Evolutionary conservation across 2,113 vertebrate genomes (phyloP).

Genomic region (Pachypanchax playfairii): DNA sequence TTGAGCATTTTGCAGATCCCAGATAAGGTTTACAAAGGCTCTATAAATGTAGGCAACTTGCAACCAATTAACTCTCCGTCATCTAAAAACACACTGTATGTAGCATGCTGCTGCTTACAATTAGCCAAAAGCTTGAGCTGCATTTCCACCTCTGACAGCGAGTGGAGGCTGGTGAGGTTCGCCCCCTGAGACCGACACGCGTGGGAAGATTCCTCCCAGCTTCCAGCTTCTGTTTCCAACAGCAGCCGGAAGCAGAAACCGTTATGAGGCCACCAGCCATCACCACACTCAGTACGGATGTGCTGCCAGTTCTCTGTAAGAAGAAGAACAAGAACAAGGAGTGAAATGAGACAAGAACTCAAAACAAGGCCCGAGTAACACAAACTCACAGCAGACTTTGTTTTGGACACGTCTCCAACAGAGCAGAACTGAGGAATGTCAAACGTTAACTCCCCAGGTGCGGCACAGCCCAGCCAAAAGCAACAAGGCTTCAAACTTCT

Average conservation of each 20-base stretch:
- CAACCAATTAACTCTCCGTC: no score
- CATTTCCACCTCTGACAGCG: constrained; percentile 87
- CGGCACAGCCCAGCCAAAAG: constrained; percentile 52
- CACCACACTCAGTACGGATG: constrained; percentile 80
- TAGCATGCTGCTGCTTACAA: constrained; percentile 75
- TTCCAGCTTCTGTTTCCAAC: constrained; percentile 76
- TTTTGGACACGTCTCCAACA: constrained; percentile 35
- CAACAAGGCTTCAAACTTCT: constrained; percentile 5
- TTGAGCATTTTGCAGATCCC: no score
- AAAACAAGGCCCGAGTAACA: constrained; percentile 4
- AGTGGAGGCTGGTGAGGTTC: constrained; percentile 81
- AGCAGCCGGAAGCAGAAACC: constrained; percentile 86
- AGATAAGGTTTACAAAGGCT: no score
- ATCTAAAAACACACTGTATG: neutral
- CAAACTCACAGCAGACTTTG: constrained; percentile 39
- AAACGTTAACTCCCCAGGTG: constrained; percentile 53
- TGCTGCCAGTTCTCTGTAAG: constrained; percentile 87
- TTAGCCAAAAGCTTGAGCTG: constrained; percentile 80
- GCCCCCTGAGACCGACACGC: constrained; percentile 80
- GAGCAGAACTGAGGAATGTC: constrained; percentile 30
- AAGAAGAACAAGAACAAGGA: constrained; percentile 4
- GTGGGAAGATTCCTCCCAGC: constrained; percentile 83
- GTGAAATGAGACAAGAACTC: constrained; percentile 3
- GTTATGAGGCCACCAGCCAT: constrained; percentile 87
- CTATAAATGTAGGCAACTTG: no score